Evolutionary conservation across 2,888 invertebrate species (phyloP).

Genomic region (Pyrgus malvae): DNA sequence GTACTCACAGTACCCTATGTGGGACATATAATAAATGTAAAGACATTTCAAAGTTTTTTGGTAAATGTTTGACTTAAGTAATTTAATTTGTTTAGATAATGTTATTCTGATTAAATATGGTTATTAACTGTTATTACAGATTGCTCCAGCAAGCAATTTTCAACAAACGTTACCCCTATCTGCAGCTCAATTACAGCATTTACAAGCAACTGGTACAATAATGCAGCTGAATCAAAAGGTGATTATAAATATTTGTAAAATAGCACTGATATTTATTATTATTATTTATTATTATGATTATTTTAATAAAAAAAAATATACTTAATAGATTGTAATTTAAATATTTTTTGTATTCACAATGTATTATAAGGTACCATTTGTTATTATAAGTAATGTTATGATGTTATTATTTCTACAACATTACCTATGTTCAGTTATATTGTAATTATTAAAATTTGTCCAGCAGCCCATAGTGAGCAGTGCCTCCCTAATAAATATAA

Average conservation of each 20-base stretch:
- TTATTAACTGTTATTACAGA: constrained; percentile 49
- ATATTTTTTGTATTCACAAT: too few relatives aligned
- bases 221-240: constrained; percentile 79
- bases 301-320: too few relatives aligned
- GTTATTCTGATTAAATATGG: too few relatives aligned
- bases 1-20: too few relatives aligned
- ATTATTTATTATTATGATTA: too few relatives aligned
- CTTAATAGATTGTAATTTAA: too few relatives aligned
- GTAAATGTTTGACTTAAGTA: too few relatives aligned
- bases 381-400: background rate
- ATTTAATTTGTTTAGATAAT: too few relatives aligned
- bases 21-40: too few relatives aligned
- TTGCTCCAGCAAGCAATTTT: constrained; percentile 67
- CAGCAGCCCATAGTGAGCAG: constrained; percentile 75
- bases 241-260: constrained; percentile 20
- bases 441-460: constrained; percentile 43
- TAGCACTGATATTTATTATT: too few relatives aligned
- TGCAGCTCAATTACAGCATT: constrained; percentile 69
- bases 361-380: too few relatives aligned
- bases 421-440: constrained; percentile 7
- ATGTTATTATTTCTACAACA: background rate
- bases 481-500: constrained; percentile 77
- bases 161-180: constrained; percentile 68
- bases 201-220: constrained; percentile 69
- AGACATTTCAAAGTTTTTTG: too few relatives aligned